Evolutionary conservation across 2,888 invertebrate species (phyloP), one percentile per base, ranked within the genome.

Genomic region (Mythimna ferrago): DNA sequence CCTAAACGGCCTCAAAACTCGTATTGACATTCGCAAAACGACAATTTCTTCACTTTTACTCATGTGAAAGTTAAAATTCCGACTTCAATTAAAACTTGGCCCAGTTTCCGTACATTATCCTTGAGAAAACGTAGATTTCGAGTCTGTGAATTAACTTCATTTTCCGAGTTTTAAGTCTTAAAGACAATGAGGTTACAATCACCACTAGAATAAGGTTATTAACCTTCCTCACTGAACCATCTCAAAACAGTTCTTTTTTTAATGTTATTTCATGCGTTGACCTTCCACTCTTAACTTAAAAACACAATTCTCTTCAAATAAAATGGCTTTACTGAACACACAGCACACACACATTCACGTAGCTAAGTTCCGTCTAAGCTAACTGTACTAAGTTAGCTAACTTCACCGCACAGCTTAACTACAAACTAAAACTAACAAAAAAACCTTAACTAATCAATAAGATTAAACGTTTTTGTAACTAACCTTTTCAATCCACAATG

Each of bases 401-500:
- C 76, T 80, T 84, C 74, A 80, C 56, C 32, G 56, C 66, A 66
- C 69, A 78, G 21, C 57, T 81, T 66, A 81, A 72, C 71, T 63
- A 48, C 6, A 60, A 74, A 73, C 57, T 67, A 53, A 74, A 48
- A 66, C 57, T n/a, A 74, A 76, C 77, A 73, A 81, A 78, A 26
- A 81, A 71, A 73, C 62, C 58, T 58, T 73, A 66, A 77, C 61
- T 11, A 71, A 71, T 72, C 60, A 83, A 79, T 71, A 19, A 68
- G 51, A 60, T 68, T 71, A 75, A 68, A 69, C 41, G 35, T 85
- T 78, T 71, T 72, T 82, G 62, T 81, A 66, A 78, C 87, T 83
- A 73, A 92, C 92, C 91, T 90, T 87, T 84, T 85, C 84, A 87
- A 83, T 88, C 87, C 84, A 86, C 70, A 81, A 78, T 70, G 66